phyloP scores from a whole-genome alignment of 2,797 vertebrate species.

The Buphagus erythrorhynchus region DNA sequence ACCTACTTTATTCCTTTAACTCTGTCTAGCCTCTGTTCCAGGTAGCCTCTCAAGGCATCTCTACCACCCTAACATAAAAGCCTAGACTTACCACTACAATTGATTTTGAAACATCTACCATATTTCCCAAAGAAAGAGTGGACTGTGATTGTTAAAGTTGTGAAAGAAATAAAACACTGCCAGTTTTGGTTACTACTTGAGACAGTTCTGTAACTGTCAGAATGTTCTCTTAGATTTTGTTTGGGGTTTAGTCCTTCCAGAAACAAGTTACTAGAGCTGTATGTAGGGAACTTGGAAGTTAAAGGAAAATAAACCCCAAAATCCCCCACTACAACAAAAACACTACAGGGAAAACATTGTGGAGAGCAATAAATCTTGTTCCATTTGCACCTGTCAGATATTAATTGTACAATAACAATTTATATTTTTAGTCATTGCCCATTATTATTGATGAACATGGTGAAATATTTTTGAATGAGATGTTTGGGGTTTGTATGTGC shows the following conservation, averaged over 20 bases:
- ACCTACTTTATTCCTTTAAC: neutral
- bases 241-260: slow-evolving; percentile 63
- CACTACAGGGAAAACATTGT: slow-evolving; percentile 80
- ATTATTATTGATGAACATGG: slow-evolving; percentile 72
- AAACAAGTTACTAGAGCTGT: slow-evolving; percentile 42
- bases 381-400: slow-evolving; percentile 82
- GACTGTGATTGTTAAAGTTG: slow-evolving; percentile 37
- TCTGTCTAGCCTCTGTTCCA: neutral
- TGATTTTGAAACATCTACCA: slow-evolving; percentile 10
- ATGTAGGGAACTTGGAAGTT: slow-evolving; percentile 65
- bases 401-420: slow-evolving; percentile 83
- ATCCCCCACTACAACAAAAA: neutral
- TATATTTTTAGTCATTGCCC: slow-evolving; percentile 85
- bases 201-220: slow-evolving; percentile 60
- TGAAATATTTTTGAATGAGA: slow-evolving; percentile 84
- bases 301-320: neutral
- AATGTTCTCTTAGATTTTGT: slow-evolving; percentile 65
- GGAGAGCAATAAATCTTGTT: slow-evolving; percentile 93
- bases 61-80: neutral
- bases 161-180: slow-evolving; percentile 63
- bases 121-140: slow-evolving; percentile 18
- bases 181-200: slow-evolving; percentile 49
- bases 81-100: slow-evolving; percentile 48
- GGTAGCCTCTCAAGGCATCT: neutral
- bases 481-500: slow-evolving; percentile 90